phyloP scores from a whole-genome alignment of 1,140 invertebrate genomes.

The Bombus breviceps region DNA sequence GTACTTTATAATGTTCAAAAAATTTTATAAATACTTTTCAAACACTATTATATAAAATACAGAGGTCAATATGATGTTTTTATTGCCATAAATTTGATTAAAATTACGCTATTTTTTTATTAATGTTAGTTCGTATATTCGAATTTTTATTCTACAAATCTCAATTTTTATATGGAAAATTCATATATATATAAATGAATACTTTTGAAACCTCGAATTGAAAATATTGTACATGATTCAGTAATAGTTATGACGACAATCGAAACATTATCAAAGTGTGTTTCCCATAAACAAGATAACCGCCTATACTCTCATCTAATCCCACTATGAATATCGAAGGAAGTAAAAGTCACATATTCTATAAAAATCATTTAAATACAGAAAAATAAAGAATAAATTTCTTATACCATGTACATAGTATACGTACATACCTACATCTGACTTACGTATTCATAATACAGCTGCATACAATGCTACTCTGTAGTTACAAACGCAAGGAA shows the following conservation, averaged over 20 bases:
- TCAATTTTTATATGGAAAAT: not conserved
- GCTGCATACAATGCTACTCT: not conserved
- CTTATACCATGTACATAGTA: not conserved
- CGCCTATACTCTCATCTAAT: not conserved
- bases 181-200: not conserved
- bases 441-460: not conserved
- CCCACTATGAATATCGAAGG: not conserved
- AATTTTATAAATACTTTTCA: not conserved
- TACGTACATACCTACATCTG: not conserved
- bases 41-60: too few relatives aligned
- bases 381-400: not conserved
- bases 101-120: too few relatives aligned
- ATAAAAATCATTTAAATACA: not conserved
- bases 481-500: not conserved
- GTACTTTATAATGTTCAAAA: not conserved
- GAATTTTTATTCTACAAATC: not conserved
- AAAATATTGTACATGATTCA: not conserved
- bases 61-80: too few relatives aligned
- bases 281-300: conserved; percentile 13
- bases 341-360: not conserved
- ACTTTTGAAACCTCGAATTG: not conserved
- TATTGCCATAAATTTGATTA: too few relatives aligned
- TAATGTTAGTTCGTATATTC: not conserved
- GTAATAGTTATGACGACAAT: not conserved
- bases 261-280: not conserved